Percentiles rank a stretch among this genome's conserved stretches.
Evolutionary conservation across 2,113 vertebrate genomes (phyloP).

Genomic region (Vulpes ferrilata): DNA sequence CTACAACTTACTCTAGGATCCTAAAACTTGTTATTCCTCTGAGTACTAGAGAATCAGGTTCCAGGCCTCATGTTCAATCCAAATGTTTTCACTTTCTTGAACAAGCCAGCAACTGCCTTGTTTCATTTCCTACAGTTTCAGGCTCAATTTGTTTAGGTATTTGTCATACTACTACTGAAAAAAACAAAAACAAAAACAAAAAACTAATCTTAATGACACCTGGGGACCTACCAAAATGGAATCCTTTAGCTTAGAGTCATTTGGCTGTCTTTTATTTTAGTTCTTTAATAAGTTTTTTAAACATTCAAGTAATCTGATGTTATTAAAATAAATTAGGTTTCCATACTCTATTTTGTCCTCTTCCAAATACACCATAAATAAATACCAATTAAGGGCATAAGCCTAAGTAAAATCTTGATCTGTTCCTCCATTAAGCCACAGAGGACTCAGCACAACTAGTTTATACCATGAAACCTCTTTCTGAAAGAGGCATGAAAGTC

Average conservation of each 20-base stretch:
- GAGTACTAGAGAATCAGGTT: constrained; percentile 5
- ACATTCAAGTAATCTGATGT: not conserved
- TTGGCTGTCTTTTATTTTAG: constrained; percentile 31
- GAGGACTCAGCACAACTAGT: not conserved
- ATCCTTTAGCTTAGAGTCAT: not conserved
- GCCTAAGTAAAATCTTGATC: constrained; percentile 4
- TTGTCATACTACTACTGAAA: not conserved
- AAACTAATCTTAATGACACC: constrained; percentile 22
- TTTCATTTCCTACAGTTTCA: constrained; percentile 48
- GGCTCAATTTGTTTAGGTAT: not conserved
- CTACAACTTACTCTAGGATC: not conserved
- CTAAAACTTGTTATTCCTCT: constrained; percentile 20
- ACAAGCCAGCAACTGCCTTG: constrained; percentile 22
- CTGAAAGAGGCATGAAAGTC: not conserved
- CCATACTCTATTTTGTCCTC: not conserved
- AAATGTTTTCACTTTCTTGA: constrained; percentile 29
- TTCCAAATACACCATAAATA: constrained; percentile 22
- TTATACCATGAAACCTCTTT: constrained; percentile 15
- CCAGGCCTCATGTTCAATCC: not conserved
- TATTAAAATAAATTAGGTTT: constrained; percentile 23
- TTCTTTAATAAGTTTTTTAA: constrained; percentile 53
- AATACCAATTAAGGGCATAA: not conserved
- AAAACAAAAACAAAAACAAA: not conserved
- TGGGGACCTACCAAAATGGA: not conserved
- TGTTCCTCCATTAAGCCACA: constrained; percentile 12